Conservation (phyloP, 2,797 vertebrate species). For the Liasis olivaceus region DNA sequence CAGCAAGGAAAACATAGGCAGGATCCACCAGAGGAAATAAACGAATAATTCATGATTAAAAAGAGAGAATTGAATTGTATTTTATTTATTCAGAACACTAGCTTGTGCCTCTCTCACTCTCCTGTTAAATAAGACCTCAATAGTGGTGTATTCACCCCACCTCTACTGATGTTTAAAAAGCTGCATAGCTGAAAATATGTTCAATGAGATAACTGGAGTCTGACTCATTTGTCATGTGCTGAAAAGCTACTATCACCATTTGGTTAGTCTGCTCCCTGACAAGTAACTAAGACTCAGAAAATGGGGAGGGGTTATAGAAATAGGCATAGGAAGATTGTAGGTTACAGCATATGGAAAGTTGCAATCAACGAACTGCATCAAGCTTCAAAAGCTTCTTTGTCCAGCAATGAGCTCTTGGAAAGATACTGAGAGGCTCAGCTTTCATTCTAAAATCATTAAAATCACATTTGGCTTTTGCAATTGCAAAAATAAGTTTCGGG, state of each 20-base stretch:
- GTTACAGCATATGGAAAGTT: neutral
- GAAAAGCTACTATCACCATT: neutral
- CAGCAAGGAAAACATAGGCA: neutral
- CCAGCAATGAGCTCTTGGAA: neutral
- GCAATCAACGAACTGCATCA: neutral
- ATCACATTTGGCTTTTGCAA: neutral
- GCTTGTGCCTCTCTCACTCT: neutral
- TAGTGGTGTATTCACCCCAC: neutral
- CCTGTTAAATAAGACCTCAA: slow-evolving; percentile 10
- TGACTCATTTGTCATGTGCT: neutral
- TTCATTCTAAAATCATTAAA: neutral
- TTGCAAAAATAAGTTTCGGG: neutral
- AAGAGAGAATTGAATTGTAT: neutral
- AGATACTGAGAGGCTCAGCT: neutral
- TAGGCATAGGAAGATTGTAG: neutral
- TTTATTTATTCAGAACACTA: neutral
- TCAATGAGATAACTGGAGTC: neutral
- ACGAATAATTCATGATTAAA: neutral
- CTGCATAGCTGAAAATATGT: neutral
- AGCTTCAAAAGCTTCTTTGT: neutral
- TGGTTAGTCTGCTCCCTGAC: neutral
- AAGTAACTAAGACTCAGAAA: neutral
- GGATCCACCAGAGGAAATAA: neutral
- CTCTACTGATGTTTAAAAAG: neutral
- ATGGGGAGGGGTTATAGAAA: neutral